A percentile compares a stretch with the other conserved stretches of the same genome.
These are phyloP conservation scores for Mus spicilegus DNA, from an alignment of 2,113 vertebrate species.

Conservation along the genomic window DNA sequence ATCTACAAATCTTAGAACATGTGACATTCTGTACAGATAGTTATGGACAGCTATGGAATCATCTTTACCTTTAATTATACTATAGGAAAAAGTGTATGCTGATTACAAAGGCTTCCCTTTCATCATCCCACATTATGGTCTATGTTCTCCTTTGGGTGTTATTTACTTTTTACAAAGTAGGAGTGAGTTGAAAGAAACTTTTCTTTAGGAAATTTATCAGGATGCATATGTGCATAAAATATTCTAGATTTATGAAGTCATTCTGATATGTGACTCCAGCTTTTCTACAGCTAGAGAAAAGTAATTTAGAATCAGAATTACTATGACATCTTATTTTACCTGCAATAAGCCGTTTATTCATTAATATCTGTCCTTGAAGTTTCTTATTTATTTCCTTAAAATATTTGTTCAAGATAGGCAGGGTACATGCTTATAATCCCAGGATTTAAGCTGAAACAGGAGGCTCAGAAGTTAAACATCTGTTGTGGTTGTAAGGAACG, in stretches of 20 bases:
- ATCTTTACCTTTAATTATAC: neutral
- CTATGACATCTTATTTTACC: neutral
- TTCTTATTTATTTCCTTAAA: neutral
- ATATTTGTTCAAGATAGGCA: neutral
- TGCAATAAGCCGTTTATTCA: neutral
- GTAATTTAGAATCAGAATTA: neutral
- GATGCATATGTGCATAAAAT: neutral
- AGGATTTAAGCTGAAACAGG: neutral
- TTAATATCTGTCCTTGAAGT: neutral
- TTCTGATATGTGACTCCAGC: neutral
- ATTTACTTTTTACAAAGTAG: neutral
- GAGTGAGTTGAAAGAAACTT: neutral
- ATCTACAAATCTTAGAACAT: neutral
- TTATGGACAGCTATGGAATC: neutral
- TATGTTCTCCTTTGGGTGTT: neutral
- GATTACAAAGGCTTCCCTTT: neutral
- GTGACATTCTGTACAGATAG: neutral
- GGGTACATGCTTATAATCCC: neutral
- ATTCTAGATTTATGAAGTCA: neutral
- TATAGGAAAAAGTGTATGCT: neutral
- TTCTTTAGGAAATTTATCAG: neutral
- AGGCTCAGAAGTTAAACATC: neutral
- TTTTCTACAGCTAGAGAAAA: conserved; percentile 31
- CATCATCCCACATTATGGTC: neutral
- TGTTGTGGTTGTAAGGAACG: no score